Base-by-base conservation (phyloP, 2,888 invertebrate genomes). In the Suillia variegata region DNA sequence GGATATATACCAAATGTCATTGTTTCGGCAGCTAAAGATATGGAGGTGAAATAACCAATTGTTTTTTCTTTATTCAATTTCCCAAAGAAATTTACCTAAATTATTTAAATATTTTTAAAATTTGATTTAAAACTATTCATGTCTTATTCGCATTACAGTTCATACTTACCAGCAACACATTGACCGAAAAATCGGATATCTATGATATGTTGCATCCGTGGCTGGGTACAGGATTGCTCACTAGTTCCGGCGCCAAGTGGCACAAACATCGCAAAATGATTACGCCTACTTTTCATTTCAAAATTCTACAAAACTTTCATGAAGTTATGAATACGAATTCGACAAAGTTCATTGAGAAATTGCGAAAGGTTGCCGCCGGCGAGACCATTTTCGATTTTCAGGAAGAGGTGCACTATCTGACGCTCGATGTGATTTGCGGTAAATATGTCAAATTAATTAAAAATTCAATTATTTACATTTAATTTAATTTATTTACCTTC, bases 221-320 rank as follows among this genome's bases (percentile, higher is more conserved):
- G 85, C 71, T 85, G 42, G 85, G 84, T 1, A 67, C 78, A 4
- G 85, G 85, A 1, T 70, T 85, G 0, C 69, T 85, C 0, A 83
- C 82, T 1, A 77, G 81, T 17, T 4, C 6, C 15, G 38, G 38
- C 38, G 6, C 10, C 10, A 38, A 38, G n/a, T 38, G 38, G 86
- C 76, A 79, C 47, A 80, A 81, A 17, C 83, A 84, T 65, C 79
- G 86, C 26, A 85, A 84, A 74, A 77, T 85, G 68, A 84, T 86
- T 21, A 85, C 84, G 0, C 85, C 85, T 0, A 79, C 85, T 1
- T 86, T 86, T 69, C 85, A 85, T 67, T 83, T 84, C 61, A 82
- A 82, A 61, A 82, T 85, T 13, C 71, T 86, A 5, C 82, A 84
- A 58, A 81, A 83, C 6, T 86, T 84, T 65, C 75, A 83, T 2